These are phyloP conservation scores for Geodia barretti DNA, from an alignment of 37 sponge, comb jelly and placozoan species.

Conservation along the genomic window DNA sequence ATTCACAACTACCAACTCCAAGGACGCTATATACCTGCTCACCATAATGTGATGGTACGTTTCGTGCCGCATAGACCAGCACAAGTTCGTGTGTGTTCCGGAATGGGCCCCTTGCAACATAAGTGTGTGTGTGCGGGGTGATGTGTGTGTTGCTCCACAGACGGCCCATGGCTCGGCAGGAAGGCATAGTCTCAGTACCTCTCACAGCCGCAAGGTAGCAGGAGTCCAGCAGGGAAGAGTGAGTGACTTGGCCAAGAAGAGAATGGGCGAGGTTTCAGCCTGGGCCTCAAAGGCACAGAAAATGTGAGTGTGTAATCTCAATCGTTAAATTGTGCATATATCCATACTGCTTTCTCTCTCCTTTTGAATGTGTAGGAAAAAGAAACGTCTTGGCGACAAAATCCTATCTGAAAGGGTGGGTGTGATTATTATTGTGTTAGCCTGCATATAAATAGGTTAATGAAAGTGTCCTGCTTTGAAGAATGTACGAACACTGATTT, in stretches of 20 bases:
- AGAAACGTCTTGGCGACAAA: constrained; percentile 65
- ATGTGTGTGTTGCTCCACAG: not conserved
- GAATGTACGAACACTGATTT: too few species aligned
- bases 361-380: constrained; percentile 36
- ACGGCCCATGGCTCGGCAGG: not conserved
- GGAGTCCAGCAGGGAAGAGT: constrained; percentile 47
- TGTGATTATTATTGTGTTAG: too few species aligned
- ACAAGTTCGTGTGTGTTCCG: not conserved
- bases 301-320: constrained; percentile 33
- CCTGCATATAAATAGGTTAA: too few species aligned
- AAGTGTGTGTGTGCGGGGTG: not conserved
- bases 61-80: not conserved
- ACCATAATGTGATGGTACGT: constrained; percentile 36
- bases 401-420: constrained; percentile 78
- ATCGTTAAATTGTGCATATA: not conserved
- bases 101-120: too few species aligned
- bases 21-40: constrained; percentile 29
- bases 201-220: constrained; percentile 12
- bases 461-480: too few species aligned
- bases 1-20: constrained; percentile 28
- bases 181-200: not conserved
- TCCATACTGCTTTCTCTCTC: not conserved
- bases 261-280: constrained; percentile 46
- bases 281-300: constrained; percentile 35
- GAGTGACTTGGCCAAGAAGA: constrained; percentile 67